These are phyloP conservation scores for Brienomyrus brachyistius DNA, from an alignment of 2,113 vertebrate species.

Conservation along the genomic window DNA sequence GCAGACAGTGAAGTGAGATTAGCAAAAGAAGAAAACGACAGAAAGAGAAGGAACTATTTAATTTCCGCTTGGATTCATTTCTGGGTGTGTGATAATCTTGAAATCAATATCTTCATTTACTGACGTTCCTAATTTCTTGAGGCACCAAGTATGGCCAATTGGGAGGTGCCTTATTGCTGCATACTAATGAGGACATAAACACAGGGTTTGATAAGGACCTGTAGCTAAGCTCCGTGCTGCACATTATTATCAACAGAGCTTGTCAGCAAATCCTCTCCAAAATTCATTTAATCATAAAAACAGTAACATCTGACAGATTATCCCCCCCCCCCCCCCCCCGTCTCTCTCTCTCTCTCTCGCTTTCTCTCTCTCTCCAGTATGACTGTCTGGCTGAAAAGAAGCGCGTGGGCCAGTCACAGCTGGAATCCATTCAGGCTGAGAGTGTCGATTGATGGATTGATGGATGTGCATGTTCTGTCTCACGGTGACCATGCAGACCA, in stretches of 20 bases:
- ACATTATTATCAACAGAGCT: neutral
- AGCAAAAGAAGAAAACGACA: neutral
- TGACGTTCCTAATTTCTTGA: neutral
- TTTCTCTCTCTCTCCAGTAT: neutral
- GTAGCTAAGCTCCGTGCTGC: neutral
- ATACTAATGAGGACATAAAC: neutral
- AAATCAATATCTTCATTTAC: conserved; percentile 13
- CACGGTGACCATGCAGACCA: neutral
- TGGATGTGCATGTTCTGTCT: neutral
- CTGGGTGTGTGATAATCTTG: conserved; percentile 2
- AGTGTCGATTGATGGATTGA: neutral
- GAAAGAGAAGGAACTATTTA: conserved; percentile 9
- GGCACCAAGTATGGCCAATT: neutral
- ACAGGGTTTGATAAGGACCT: neutral
- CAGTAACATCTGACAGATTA: conserved; percentile 10
- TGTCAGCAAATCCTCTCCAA: conserved; percentile 8
- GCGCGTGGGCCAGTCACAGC: neutral
- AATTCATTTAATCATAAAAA: conserved; percentile 12
- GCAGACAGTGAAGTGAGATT: neutral
- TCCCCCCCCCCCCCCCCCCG: too few relatives aligned
- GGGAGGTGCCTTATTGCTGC: neutral
- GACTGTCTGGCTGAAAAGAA: neutral
- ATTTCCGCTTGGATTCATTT: neutral
- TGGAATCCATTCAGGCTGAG: neutral
- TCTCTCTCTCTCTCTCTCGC: neutral